phyloP scores from a whole-genome alignment of 2,888 invertebrate species.

The Philereme vetulata region DNA sequence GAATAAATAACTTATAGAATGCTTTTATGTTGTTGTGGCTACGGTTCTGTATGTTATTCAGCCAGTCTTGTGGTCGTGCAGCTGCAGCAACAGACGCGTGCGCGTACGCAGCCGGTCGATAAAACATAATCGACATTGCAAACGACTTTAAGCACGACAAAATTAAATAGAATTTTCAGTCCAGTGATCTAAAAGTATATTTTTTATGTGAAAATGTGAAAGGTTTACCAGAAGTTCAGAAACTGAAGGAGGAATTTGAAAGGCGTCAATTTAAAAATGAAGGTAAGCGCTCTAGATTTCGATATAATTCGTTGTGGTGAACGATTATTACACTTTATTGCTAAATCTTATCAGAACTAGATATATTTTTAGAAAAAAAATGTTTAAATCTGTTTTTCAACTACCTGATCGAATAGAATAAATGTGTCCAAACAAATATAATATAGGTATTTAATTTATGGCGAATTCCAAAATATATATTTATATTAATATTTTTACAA shows the following conservation, averaged over 20 bases:
- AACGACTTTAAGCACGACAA: background rate
- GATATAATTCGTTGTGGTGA: background rate
- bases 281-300: constrained; percentile 22
- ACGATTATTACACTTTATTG: constrained; percentile 9
- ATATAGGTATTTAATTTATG: no score
- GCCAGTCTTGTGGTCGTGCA: background rate
- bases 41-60: background rate
- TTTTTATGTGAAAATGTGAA: constrained; percentile 14
- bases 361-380: background rate
- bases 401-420: no score
- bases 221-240: constrained; percentile 44
- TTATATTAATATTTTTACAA: no score
- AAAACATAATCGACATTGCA: background rate
- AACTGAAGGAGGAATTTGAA: constrained; percentile 50
- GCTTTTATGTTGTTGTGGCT: no score
- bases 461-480: no score
- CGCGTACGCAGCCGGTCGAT: background rate
- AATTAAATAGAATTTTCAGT: background rate
- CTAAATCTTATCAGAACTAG: background rate
- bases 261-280: constrained; percentile 23
- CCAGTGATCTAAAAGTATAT: background rate
- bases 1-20: no score
- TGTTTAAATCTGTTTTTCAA: no score
- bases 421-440: no score
- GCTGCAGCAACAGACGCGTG: background rate